phyloP scores from a whole-genome alignment of 2,888 invertebrate genomes.

The Drosophila meridiana region DNA sequence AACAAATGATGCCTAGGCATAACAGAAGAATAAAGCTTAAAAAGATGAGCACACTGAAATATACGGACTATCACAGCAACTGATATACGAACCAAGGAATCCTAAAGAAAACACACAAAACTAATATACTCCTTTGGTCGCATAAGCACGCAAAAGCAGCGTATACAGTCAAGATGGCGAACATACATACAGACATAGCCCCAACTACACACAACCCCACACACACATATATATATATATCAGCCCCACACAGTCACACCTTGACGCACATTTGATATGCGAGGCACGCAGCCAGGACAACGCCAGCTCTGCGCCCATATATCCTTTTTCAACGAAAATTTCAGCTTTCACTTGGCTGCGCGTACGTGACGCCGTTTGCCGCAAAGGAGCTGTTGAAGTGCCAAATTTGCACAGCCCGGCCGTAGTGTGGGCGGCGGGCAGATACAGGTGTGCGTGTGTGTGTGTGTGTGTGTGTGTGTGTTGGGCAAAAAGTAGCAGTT shows the following conservation, averaged over 20 bases:
- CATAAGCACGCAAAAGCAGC: background rate
- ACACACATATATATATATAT: slow-evolving; percentile 20
- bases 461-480: slow-evolving; percentile 6
- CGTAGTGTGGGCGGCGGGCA: background rate
- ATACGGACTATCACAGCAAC: background rate
- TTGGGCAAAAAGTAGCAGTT: slow-evolving; percentile 74
- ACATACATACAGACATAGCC: slow-evolving; percentile 28
- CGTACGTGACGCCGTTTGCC: slow-evolving; percentile 79
- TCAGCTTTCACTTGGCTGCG: slow-evolving; percentile 71
- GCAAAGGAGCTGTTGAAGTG: slow-evolving; percentile 85
- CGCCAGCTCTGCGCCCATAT: slow-evolving; percentile 76
- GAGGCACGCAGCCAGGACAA: slow-evolving; percentile 67
- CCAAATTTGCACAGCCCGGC: slow-evolving; percentile 78
- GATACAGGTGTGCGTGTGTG: background rate
- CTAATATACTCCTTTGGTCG: background rate
- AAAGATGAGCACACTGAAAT: background rate
- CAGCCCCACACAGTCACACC: slow-evolving; percentile 17
- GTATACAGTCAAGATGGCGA: slow-evolving; percentile 60
- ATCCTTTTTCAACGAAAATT: slow-evolving; percentile 77
- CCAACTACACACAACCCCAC: slow-evolving; percentile 12
- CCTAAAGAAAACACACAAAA: background rate
- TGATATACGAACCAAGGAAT: background rate
- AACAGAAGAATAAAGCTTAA: background rate
- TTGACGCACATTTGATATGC: slow-evolving; percentile 61
- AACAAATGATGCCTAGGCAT: background rate